phyloP scores from a whole-genome alignment of 2,113 vertebrate genomes.

The Zosterops pallidus region DNA sequence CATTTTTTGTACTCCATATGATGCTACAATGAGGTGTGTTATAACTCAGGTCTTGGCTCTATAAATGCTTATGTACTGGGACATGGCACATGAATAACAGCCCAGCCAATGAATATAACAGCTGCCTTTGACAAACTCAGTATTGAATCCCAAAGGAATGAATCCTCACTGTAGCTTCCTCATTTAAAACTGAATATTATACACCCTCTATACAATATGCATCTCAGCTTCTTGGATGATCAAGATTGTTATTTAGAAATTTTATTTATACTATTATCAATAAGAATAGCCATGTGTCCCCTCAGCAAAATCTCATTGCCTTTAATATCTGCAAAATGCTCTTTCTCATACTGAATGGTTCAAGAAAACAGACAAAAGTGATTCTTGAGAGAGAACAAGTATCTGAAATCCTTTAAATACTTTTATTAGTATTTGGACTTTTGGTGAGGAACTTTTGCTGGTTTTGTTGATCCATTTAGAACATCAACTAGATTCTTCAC shows the following conservation, averaged over 20 bases:
- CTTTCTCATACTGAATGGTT: background rate
- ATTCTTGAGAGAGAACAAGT: background rate
- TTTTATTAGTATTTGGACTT: background rate
- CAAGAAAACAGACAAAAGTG: background rate
- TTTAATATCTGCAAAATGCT: background rate
- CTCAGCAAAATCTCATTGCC: background rate
- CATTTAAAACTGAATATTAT: background rate
- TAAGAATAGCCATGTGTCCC: background rate
- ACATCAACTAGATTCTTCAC: background rate
- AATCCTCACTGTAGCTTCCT: background rate
- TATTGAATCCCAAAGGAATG: background rate
- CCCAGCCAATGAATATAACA: background rate
- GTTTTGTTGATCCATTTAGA: background rate
- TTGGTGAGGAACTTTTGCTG: background rate
- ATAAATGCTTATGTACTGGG: background rate
- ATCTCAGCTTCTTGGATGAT: background rate
- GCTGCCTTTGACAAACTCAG: background rate
- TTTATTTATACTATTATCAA: background rate
- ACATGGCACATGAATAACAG: background rate
- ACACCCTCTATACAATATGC: rapidly evolving
- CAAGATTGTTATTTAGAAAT: background rate
- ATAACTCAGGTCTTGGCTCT: background rate
- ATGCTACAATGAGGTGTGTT: background rate
- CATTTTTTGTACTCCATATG: background rate
- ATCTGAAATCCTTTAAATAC: background rate